Evolutionary conservation across 1,140 invertebrate species (phyloP), one percentile per base, ranked within the genome.

Genomic region (fruit fly (Drosophila melanogaster)): DNA sequence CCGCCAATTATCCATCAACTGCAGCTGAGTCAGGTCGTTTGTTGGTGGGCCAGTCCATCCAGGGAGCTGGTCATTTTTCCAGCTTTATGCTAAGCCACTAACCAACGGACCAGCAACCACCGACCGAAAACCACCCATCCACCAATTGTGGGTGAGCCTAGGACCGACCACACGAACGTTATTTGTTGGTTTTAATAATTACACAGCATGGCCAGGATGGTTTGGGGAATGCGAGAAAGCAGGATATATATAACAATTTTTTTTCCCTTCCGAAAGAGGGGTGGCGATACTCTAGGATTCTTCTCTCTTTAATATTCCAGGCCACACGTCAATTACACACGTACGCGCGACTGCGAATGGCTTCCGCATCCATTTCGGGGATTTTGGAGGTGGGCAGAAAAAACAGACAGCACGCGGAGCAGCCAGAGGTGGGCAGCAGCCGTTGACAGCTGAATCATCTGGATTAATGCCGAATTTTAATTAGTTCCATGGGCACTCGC

Each of bases 131-230:
- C 26, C 47, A 50, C 35, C 73, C 30, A 30, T 8, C 62, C 46
- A 35, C n/a, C 50, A 30, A n/a, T n/a, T 41, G 54, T 56, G 54
- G 54, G 54, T 15, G 54, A 41, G 26, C 57, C 72, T 40, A 67
- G 46, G 51, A 67, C 60, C 61, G 33, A 62, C 84, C 84, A 58
- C 79, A 84, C 66, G 73, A 87, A 87, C 77, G 73, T 90, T 90
- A 90, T 90, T 90, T 90, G 87, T 90, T 90, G 87, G 87, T 87
- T 90, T 90, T 90, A 80, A 90, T 90, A 90, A 90, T 90, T 90
- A 90, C 85, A 83, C 69, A 89, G 72, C 79, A 62, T 37, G 50
- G 66, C 55, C 71, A 58, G 43, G n/a, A 41, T 24, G 30, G 41
- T 11, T 19, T 19, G 41, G 15, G 51, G 49, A 37, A 62, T 64